phyloP scores from a whole-genome alignment of 1,140 invertebrate genomes.

The Meloidogyne chitwoodi region DNA sequence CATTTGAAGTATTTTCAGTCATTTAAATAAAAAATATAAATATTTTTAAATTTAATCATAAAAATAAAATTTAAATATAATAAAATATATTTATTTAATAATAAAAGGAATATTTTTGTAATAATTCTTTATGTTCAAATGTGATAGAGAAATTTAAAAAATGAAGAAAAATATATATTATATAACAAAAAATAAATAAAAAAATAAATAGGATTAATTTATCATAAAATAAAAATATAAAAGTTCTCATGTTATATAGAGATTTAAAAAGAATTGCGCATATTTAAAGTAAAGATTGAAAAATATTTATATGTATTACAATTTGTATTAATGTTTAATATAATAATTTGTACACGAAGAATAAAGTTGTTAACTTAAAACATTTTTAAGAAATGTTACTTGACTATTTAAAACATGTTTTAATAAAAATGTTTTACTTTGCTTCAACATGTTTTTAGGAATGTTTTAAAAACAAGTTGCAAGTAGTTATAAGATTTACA shows the following conservation, averaged over 20 bases:
- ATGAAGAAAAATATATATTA: neutral
- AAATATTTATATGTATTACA: too few species aligned
- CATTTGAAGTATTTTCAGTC: neutral
- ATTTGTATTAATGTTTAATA: too few species aligned
- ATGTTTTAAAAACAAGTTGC: too few species aligned
- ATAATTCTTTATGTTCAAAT: neutral
- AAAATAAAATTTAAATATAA: neutral
- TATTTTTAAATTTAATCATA: neutral
- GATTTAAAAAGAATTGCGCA: neutral
- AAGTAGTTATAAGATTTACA: too few species aligned
- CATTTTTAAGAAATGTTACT: too few species aligned
- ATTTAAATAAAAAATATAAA: neutral
- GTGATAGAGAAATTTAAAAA: neutral
- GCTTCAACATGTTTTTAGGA: too few species aligned
- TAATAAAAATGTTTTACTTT: too few species aligned
- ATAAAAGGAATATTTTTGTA: neutral
- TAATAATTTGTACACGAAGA: too few species aligned
- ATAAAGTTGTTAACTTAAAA: too few species aligned
- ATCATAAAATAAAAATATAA: neutral
- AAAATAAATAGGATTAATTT: neutral
- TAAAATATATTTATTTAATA: neutral
- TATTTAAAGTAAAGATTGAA: neutral
- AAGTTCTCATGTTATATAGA: neutral
- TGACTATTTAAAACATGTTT: too few species aligned
- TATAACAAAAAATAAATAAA: neutral